Conservation (phyloP, 1,140 invertebrate genomes). For the Leptinotarsa texana region DNA sequence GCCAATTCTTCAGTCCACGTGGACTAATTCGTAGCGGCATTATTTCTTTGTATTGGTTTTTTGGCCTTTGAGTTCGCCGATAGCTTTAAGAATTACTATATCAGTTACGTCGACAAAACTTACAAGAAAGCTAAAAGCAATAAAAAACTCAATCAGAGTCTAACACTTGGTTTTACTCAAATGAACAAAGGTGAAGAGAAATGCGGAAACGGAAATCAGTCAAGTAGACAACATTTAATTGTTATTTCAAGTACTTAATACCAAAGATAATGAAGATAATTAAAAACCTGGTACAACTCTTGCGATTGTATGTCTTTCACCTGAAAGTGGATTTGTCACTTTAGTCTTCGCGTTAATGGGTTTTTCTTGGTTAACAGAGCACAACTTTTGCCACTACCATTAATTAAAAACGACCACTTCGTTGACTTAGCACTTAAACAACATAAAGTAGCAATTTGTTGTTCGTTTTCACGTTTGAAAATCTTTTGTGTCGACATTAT, state of each 20-base stretch:
- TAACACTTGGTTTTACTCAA: background rate
- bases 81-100: too few relatives aligned
- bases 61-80: too few relatives aligned
- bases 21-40: too few relatives aligned
- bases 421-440: slow-evolving; percentile 12
- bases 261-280: slow-evolving; percentile 8
- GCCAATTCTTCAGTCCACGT: too few relatives aligned
- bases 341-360: slow-evolving; percentile 14
- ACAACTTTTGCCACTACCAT: slow-evolving; percentile 4
- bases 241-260: slow-evolving; percentile 9
- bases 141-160: background rate
- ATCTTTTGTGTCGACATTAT: background rate
- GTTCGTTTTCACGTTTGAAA: background rate
- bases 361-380: slow-evolving; percentile 26
- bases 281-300: slow-evolving; percentile 1
- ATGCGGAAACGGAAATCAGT: slow-evolving; percentile 16
- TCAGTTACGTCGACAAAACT: too few relatives aligned
- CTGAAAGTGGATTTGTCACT: slow-evolving; percentile 26
- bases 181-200: background rate
- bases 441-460: background rate
- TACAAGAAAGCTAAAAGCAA: background rate
- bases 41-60: too few relatives aligned
- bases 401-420: slow-evolving; percentile 14
- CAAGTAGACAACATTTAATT: slow-evolving; percentile 8
- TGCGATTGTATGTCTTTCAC: slow-evolving; percentile 12